Conservation (phyloP, 2,113 vertebrate species). For the Chloropsis hardwickii region DNA sequence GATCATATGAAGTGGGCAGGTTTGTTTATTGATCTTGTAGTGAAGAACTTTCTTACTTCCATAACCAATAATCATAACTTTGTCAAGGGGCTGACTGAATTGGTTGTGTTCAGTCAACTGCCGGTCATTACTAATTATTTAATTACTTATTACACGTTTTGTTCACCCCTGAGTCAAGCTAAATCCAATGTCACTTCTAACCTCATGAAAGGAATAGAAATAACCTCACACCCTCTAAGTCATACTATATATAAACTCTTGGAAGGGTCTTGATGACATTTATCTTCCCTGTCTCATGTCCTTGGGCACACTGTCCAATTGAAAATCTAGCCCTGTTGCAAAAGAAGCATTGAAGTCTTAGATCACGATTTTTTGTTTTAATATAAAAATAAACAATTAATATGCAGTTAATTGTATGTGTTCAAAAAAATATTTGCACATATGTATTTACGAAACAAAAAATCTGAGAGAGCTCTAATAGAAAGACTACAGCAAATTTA, state of each 20-base stretch:
- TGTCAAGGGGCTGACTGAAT: background rate
- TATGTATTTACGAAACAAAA: background rate
- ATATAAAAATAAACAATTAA: background rate
- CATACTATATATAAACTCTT: background rate
- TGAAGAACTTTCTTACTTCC: background rate
- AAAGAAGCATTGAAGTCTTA: background rate
- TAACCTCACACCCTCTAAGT: background rate
- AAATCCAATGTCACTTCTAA: constrained; percentile 6
- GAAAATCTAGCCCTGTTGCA: background rate
- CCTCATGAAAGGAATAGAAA: background rate
- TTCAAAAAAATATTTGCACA: background rate
- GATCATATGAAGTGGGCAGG: background rate
- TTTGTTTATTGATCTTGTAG: background rate
- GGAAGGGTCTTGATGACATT: background rate
- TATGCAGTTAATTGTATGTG: background rate
- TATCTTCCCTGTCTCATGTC: background rate
- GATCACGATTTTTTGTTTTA: background rate
- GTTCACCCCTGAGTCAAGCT: background rate
- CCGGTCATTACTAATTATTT: background rate
- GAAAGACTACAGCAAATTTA: background rate
- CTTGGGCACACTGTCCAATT: background rate
- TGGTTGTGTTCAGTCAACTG: background rate
- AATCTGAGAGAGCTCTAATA: background rate
- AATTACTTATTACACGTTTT: background rate
- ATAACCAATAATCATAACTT: background rate